These are phyloP conservation scores for Festucalex cinctus DNA, from an alignment of 2,113 vertebrate species.

Conservation along the genomic window DNA sequence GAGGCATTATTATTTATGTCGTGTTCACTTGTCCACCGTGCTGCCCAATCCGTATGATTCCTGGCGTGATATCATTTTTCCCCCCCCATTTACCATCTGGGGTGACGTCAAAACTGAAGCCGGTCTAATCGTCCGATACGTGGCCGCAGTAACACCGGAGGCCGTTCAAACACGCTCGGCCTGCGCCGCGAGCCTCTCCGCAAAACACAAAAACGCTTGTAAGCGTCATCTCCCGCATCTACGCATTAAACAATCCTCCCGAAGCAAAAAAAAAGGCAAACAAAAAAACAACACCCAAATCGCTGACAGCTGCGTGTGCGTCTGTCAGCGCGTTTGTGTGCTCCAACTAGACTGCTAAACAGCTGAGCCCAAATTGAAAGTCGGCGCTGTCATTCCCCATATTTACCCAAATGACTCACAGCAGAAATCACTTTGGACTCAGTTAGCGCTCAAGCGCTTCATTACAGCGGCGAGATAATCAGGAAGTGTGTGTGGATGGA, in stretches of 20 bases:
- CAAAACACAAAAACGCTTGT: conserved; percentile 4
- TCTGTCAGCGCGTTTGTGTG: conserved; percentile 48
- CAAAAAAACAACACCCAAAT: conserved; percentile 8
- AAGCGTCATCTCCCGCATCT: conserved; percentile 36
- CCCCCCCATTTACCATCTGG: conserved; percentile 45
- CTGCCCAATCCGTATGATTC: conserved; percentile 26
- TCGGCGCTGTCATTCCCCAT: conserved; percentile 59
- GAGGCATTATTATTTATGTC: too few relatives aligned
- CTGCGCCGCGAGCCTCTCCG: conserved; percentile 36
- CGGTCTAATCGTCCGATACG: conserved; percentile 45
- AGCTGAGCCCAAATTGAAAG: conserved; percentile 69
- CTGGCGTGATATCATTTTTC: conserved; percentile 39
- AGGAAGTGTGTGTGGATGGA: conserved; percentile 17
- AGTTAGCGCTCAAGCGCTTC: conserved; percentile 52
- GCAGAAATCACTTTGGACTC: conserved; percentile 60
- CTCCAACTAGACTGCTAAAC: conserved; percentile 61
- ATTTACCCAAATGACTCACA: conserved; percentile 61
- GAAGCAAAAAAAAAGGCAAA: background rate
- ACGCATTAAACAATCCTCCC: conserved; percentile 39
- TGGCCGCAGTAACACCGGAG: conserved; percentile 47
- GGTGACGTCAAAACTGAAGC: conserved; percentile 37
- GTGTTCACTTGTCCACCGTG: background rate
- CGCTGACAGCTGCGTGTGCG: conserved; percentile 45
- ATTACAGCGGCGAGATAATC: conserved; percentile 51
- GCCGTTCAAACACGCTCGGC: conserved; percentile 35